These are phyloP conservation scores for Meteorus colon DNA, from an alignment of 2,888 invertebrate species.

Conservation along the genomic window DNA sequence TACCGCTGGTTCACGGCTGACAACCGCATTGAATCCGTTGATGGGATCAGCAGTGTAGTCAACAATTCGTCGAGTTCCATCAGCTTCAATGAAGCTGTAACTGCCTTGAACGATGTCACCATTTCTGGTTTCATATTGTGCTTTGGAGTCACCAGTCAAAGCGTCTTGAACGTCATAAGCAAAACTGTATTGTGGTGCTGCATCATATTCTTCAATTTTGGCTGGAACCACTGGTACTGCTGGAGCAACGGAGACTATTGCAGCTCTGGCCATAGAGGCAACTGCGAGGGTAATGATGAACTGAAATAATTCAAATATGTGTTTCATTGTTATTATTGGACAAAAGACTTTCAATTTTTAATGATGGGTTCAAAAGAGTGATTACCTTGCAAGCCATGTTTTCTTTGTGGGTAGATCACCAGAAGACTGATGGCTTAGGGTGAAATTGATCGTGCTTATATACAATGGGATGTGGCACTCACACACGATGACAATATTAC, in stretches of 20 bases:
- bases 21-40: slow-evolving; percentile 68
- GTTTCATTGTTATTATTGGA: background rate
- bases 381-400: slow-evolving; percentile 66
- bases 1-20: slow-evolving; percentile 67
- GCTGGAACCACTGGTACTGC: slow-evolving; percentile 54
- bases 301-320: slow-evolving; percentile 53
- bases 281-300: slow-evolving; percentile 68
- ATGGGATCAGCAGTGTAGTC: slow-evolving; percentile 66
- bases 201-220: slow-evolving; percentile 63
- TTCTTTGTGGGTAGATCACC: slow-evolving; percentile 59
- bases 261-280: slow-evolving; percentile 74
- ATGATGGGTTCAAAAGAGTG: background rate
- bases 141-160: slow-evolving; percentile 67
- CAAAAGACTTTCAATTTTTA: too few relatives aligned
- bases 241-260: slow-evolving; percentile 62
- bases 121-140: slow-evolving; percentile 65
- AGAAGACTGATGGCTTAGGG: slow-evolving; percentile 65
- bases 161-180: slow-evolving; percentile 67
- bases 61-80: slow-evolving; percentile 66
- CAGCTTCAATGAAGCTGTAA: slow-evolving; percentile 68
- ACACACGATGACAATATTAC: slow-evolving; percentile 54
- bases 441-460: slow-evolving; percentile 64
- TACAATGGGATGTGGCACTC: slow-evolving; percentile 56
- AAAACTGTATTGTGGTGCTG: slow-evolving; percentile 66
- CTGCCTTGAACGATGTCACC: slow-evolving; percentile 67